Evolutionary conservation across 2,797 vertebrate species (phyloP), one percentile per base, ranked within the genome.

Genomic region (Paramormyrops hopkinsi): DNA sequence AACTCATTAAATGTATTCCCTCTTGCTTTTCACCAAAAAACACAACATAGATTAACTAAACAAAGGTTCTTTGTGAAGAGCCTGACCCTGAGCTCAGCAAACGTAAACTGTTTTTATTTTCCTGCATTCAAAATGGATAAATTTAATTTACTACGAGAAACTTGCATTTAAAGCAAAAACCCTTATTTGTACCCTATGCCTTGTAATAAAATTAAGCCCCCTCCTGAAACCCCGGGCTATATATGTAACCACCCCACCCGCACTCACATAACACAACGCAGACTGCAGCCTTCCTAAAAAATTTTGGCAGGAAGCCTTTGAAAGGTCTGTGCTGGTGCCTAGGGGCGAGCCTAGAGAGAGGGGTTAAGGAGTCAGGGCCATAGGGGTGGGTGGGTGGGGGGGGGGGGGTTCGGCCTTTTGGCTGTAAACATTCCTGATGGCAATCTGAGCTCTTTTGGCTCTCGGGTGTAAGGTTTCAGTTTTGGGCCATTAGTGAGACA

Each of bases 381-480:
- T 88, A 3, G 86, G 29, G 51, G 69, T 73, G 17, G 85, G 1
- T 33, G 29, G 29, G 29, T 33, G 29, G 54, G 0, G 3, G 17
- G 6, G 62, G 11, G 25, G 54, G 82, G 62, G 6, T 44, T 1
- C 14, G 44, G 1, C 82, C 54, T 17, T 56, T n/a, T 9, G 14
- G 79, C 54, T 22, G 94, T 95, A 95, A 95, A 93, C 95, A 96
- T 97, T 97, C 95, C 94, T 94, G 91, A 90, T 50, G 51, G 94
- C 94, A 96, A 96, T 96, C 94, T 92, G 94, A 96, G 91, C 92
- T 91, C 62, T 89, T 89, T n/a, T 62, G 87, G 90, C 91, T 82
- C 89, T 73, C 86, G 90, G 73, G 93, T 93, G 94, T 97, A 94
- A 93, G 92, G 93, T 97, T 97, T 96, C 96, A 95, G 91, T 94